Conservation (phyloP, 2,113 vertebrate species). For the Orycteropus afer region DNA sequence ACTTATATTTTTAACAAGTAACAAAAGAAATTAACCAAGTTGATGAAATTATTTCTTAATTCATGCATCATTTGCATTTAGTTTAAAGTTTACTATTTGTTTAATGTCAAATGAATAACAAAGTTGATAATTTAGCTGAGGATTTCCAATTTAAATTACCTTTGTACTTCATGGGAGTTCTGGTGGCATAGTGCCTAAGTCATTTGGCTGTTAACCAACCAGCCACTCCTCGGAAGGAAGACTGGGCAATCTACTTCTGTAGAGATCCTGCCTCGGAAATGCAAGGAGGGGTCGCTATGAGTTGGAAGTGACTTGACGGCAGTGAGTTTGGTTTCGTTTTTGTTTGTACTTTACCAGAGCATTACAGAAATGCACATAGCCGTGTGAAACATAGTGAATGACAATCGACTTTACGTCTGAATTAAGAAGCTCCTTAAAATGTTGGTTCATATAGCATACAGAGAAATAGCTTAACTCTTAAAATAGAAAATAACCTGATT, state of each 20-base stretch:
- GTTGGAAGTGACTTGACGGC: no score
- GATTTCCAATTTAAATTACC: slow-evolving; percentile 36
- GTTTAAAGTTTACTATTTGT: slow-evolving; percentile 38
- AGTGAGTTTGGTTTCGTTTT: no score
- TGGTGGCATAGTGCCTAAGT: no score
- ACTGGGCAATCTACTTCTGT: no score
- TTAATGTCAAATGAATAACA: slow-evolving; percentile 46
- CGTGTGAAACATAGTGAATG: slow-evolving; percentile 8
- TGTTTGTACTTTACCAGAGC: background rate
- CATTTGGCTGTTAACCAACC: no score
- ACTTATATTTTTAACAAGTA: slow-evolving; percentile 40
- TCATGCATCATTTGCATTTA: slow-evolving; percentile 21
- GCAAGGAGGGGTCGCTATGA: no score
- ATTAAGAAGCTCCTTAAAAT: slow-evolving; percentile 51
- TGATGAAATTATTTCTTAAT: slow-evolving; percentile 1
- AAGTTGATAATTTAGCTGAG: slow-evolving; percentile 45
- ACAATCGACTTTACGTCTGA: background rate
- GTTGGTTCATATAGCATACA: slow-evolving; percentile 45
- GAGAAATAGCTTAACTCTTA: slow-evolving; percentile 72
- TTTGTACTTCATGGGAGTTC: no score
- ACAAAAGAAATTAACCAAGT: slow-evolving; percentile 43
- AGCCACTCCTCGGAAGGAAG: no score
- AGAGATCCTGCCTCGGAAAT: no score
- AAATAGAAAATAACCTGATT: slow-evolving; percentile 92
- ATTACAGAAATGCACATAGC: slow-evolving; percentile 21